A percentile compares a stretch with the other conserved stretches of the same genome.
Evolutionary conservation across 2,113 vertebrate species (phyloP).

Genomic region (Cygnus atratus): DNA sequence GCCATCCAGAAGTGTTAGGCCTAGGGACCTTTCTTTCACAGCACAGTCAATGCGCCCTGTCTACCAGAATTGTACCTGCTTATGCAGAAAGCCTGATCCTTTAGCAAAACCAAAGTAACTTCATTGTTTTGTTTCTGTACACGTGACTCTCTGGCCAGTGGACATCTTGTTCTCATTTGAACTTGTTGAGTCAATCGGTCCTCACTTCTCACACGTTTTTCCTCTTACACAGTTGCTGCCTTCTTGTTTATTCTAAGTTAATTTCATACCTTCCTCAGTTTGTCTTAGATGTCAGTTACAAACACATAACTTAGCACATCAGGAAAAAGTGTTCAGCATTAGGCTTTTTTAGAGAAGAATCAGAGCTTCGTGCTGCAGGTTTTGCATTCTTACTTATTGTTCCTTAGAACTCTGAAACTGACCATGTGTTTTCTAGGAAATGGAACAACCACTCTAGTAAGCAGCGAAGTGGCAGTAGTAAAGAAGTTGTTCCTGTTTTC

Average conservation of each 20-base stretch:
- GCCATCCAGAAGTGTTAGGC: background rate
- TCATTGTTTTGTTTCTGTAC: background rate
- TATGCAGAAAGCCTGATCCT: background rate
- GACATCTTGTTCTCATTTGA: background rate
- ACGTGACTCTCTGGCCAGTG: background rate
- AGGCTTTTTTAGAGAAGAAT: background rate
- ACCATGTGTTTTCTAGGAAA: background rate
- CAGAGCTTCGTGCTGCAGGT: background rate
- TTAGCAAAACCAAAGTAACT: background rate
- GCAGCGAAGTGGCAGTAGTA: background rate
- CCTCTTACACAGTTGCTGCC: background rate
- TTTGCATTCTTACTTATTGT: background rate
- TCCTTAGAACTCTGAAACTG: background rate
- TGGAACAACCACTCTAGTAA: background rate
- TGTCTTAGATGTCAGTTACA: background rate
- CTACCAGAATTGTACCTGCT: background rate
- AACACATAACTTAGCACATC: background rate
- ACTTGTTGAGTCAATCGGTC: background rate
- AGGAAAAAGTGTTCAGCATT: background rate
- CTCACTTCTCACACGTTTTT: background rate
- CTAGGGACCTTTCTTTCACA: background rate
- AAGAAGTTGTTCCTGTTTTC: background rate
- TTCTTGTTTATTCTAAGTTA: background rate
- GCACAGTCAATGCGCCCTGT: background rate
- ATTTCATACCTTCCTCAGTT: background rate